Evolutionary conservation across 2,113 vertebrate genomes (phyloP), one percentile per base, ranked within the genome.

Genomic region (Upupa epops): DNA sequence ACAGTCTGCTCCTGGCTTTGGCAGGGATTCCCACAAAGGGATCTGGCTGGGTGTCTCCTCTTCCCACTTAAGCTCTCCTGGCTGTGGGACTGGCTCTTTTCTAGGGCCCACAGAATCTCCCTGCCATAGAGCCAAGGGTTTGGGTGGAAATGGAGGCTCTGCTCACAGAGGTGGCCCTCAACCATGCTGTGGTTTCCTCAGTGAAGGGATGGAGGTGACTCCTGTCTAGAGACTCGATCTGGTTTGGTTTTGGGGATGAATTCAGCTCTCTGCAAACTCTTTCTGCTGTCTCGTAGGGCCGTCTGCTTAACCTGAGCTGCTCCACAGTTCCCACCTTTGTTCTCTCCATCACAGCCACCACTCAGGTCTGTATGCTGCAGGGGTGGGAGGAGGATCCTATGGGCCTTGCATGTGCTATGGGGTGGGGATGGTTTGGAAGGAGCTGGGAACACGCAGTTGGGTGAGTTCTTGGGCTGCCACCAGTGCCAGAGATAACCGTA

Each of bases 301-400:
- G 99, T 51, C 98, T 99, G 32, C 98, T 99, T 79, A 99, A 99
- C 94, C 95, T 99, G 95, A 99, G 99, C 98, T 99, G 99, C 95
- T 99, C 99, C 93, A 99, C 99, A 0, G 99, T 99, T 77, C 99
- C 99, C 69, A 99, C 99, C 25, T 99, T 99, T 83, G 99, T 99
- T 31, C 97, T 99, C 87, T 99, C 99, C 90, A 99, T 99, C 97
- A 99, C 99, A 9, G 99, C 99, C 66, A 99, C 99, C 36, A 99
- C 99, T 72, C 99, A 99, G 98, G 99, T 99, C 84, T 3, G 96
- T 96, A 55, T 6, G 4, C 31, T 15, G 31, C 42, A 9, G 68
- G 36, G 49, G 63, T 2, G 51, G 34, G 52, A 37, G 54, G 2
- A 13, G 22, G 49, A 5, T 40, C 37, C 49, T 63, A 31, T 5